Percentiles rank a stretch among this genome's conserved stretches.
Evolutionary conservation across 2,888 invertebrate genomes (phyloP).

Genomic region (Pantelozetes paolii): DNA sequence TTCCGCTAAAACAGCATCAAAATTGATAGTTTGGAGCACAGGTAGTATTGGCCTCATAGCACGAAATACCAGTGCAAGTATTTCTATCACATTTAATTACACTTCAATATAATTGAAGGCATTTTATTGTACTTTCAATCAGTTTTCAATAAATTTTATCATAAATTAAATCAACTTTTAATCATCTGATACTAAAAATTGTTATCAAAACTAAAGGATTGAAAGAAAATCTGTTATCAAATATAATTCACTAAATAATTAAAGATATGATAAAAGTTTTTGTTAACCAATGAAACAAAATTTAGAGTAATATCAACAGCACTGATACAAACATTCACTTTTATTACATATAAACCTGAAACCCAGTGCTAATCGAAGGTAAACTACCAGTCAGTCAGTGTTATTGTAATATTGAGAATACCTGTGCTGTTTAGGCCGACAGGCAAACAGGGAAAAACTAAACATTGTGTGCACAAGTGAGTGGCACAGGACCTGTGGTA

Average conservation of each 20-base stretch:
- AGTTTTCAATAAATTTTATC: neutral
- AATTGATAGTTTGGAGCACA: neutral
- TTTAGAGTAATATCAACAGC: neutral
- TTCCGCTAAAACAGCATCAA: neutral
- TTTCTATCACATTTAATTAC: neutral
- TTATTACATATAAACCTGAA: neutral
- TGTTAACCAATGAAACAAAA: neutral
- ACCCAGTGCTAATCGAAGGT: constrained; percentile 1
- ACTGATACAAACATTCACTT: neutral
- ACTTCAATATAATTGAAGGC: neutral
- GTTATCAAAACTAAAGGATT: too few relatives aligned
- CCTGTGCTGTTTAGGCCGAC: neutral
- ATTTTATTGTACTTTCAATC: neutral
- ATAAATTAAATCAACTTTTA: too few relatives aligned
- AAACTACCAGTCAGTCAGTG: constrained; percentile 10
- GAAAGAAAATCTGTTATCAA: too few relatives aligned
- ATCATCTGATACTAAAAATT: too few relatives aligned
- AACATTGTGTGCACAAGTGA: neutral
- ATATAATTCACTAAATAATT: too few relatives aligned
- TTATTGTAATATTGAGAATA: neutral
- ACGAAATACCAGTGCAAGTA: constrained; percentile 3
- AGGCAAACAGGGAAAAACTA: neutral
- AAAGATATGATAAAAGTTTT: too few relatives aligned
- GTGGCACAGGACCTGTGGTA: too few relatives aligned
- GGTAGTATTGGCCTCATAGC: neutral